These are phyloP conservation scores for Podarcis lilfordi DNA, from an alignment of 2,797 vertebrate species.

Conservation along the genomic window DNA sequence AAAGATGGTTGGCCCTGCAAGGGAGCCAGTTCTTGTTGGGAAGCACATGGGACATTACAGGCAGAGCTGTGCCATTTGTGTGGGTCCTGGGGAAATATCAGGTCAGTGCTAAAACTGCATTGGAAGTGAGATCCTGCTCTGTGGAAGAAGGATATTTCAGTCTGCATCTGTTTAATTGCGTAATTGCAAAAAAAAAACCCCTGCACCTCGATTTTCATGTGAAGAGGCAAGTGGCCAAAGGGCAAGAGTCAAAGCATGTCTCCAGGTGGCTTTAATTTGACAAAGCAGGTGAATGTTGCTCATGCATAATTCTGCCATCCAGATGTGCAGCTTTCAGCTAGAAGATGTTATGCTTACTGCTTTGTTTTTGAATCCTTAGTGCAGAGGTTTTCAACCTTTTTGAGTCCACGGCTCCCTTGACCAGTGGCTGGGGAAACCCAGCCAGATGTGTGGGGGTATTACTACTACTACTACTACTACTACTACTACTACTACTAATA, in stretches of 20 bases:
- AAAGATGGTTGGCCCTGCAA: neutral
- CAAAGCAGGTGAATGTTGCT: neutral
- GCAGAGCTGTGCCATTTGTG: neutral
- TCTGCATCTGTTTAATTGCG: neutral
- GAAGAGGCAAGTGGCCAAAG: neutral
- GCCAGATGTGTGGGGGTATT: no score
- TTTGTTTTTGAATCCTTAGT: neutral
- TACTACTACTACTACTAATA: no score
- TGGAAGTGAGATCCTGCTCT: neutral
- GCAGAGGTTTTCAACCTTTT: neutral
- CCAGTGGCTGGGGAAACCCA: no score
- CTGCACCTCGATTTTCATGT: neutral
- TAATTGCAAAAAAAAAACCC: neutral
- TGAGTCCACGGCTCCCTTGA: no score
- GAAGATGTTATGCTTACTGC: neutral
- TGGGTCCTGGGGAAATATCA: neutral
- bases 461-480: no score
- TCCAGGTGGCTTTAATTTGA: neutral
- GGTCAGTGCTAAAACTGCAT: no score
- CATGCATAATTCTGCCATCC: neutral
- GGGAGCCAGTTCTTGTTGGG: no score
- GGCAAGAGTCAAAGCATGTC: neutral
- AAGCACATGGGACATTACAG: fast-evolving
- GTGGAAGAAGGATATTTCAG: neutral
- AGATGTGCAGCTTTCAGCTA: neutral